phyloP scores from a whole-genome alignment of 2,888 invertebrate genomes.

The Hypercompe scribonia region DNA sequence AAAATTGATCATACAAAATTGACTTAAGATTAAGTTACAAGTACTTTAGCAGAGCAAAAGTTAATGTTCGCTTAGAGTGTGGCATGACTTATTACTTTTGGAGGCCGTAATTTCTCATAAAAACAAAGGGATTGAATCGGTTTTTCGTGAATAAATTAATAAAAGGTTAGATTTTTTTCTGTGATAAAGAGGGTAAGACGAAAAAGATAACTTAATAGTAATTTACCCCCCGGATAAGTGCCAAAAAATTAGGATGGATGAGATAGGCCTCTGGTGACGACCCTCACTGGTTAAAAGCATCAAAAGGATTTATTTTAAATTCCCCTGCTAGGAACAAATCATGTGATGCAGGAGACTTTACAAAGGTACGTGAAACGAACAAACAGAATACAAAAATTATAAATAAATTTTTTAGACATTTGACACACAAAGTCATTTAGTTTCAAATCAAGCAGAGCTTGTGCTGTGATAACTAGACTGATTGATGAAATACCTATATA shows the following conservation, averaged over 20 bases:
- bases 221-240: neutral
- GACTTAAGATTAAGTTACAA: neutral
- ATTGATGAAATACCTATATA: too few species aligned
- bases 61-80: neutral
- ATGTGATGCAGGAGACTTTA: too few species aligned
- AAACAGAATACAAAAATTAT: too few species aligned
- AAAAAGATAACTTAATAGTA: too few species aligned
- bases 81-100: neutral
- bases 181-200: neutral
- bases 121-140: neutral
- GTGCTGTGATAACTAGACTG: too few species aligned
- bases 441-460: too few species aligned
- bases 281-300: too few species aligned
- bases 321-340: too few species aligned
- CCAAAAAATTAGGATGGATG: neutral
- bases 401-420: too few species aligned
- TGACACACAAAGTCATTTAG: too few species aligned
- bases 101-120: neutral
- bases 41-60: neutral
- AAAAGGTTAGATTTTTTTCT: neutral
- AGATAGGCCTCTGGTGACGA: neutral
- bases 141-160: neutral
- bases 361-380: too few species aligned
- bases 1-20: neutral
- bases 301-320: too few species aligned